Evolutionary conservation across 2,888 invertebrate species (phyloP), one percentile per base, ranked within the genome.

Genomic region (Panorpa germanica): DNA sequence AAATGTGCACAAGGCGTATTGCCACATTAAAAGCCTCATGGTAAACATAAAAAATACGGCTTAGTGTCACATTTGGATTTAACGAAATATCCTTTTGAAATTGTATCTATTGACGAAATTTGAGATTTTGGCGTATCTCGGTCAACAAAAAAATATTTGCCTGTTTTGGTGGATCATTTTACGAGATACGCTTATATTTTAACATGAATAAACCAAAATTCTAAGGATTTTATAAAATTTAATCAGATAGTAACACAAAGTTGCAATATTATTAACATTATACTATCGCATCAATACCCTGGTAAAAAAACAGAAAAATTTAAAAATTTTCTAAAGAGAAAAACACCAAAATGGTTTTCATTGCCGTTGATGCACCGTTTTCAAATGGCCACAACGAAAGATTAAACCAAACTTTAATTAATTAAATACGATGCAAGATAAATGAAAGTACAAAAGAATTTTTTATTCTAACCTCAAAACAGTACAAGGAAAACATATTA

Each of bases 231-330:
- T 24, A 41, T 45, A 26, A 45, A 43, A 36, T 25, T 45, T 24
- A 28, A 40, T n/a, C 21, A 38, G 25, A 40, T 34, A 3, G 31
- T 38, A 13, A n/a, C 21, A 33, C 24, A 43, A 37, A 27, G 14
- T 8, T 20, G 41, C 13, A 28, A 39, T 13, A 44, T 39, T 13
- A 44, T 46, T 31, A 36, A 29, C 12, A 41, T 37, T 22, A 26
- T 46, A n/a, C 31, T 48, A 5, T 30, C 42, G 10, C 45, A 45
- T 32, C 46, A 46, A 40, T 45, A 45, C 30, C 40, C 42, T 7
- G 43, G 44, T 20, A 41, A 46, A 32, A 45, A 45, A 33, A 44
- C 45, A 6, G 40, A 37, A 25, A 41, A 44, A 35, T 43, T 47
- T 18, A 46, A 45, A 36, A 29, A 35, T 10, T 45, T 38, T 37